These are phyloP conservation scores for Nematolebias whitei DNA, from an alignment of 2,113 vertebrate species.

Conservation along the genomic window DNA sequence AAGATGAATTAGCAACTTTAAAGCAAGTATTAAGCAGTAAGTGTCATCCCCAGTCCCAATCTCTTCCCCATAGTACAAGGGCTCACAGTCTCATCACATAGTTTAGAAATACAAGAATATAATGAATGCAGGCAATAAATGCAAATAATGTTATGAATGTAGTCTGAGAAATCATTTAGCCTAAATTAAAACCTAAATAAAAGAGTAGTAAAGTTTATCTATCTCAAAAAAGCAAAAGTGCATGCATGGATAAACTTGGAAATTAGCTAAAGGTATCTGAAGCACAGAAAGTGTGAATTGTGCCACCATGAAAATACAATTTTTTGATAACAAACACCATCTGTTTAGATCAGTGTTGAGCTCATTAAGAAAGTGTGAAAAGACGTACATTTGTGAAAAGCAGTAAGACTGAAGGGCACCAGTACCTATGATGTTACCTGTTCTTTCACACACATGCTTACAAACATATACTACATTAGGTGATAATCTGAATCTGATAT, in stretches of 20 bases:
- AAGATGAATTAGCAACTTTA: no score
- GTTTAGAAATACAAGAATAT: no score
- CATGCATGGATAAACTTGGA: constrained; percentile 52
- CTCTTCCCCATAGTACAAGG: no score
- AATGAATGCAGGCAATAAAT: no score
- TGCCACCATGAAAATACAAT: constrained; percentile 50
- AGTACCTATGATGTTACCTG: constrained; percentile 12
- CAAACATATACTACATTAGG: not conserved
- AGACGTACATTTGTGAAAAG: not conserved
- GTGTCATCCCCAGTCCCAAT: no score
- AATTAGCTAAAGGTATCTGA: constrained; percentile 47
- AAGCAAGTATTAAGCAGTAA: no score
- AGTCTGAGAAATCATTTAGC: constrained; percentile 20
- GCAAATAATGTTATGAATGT: not conserved
- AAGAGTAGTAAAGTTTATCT: constrained; percentile 19
- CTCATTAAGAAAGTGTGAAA: constrained; percentile 48
- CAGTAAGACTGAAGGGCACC: constrained; percentile 31
- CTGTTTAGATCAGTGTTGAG: constrained; percentile 59
- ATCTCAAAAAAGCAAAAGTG: constrained; percentile 39
- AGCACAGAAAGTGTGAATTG: constrained; percentile 34
- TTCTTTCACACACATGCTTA: not conserved
- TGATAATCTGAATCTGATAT: constrained; percentile 10
- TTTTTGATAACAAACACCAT: constrained; percentile 68
- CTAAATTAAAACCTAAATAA: constrained; percentile 26
- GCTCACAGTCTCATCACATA: no score